Evolutionary conservation across 2,797 vertebrate species (phyloP), one percentile per base, ranked within the genome.

Genomic region (Artibeus lituratus): DNA sequence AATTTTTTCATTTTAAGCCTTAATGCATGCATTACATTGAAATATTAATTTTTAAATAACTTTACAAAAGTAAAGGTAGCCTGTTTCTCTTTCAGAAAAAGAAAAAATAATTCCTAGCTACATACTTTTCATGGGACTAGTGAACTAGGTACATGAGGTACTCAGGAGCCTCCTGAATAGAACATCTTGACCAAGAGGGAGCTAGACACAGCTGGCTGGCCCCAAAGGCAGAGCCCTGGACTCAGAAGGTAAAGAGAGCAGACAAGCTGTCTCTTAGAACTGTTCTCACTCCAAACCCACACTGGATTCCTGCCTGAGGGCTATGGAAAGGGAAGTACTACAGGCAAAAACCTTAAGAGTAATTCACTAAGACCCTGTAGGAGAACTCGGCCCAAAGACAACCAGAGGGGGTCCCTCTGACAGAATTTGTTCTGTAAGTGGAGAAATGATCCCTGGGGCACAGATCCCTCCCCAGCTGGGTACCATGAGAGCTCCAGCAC

Each of bases 31-130:
- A 26, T 49, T 78, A 92, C 9, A 88, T 91, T 65, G 32, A 84
- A 91, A 76, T 80, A 53, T 12, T 90, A 73, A 83, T 67, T 93
- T 94, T 86, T 53, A 70, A 94, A 57, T 76, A 78, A 89, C 74
- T 95, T 90, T 90, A 77, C 2, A 81, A 90, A 95, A 90, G 6
- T 67, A 35, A 53, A 93, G 65, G 2, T 87, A 84, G 7, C 16
- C 42, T 93, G n/a, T 10, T 87, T 85, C 3, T 59, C 3, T 90
- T 44, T 85, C 37, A 53, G 37, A 78, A 73, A 73, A 8, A 44
- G 24, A n/a, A 57, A 92, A 44, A 69, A 69, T 1, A 69, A 2
- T 62, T 67, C 32, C 69, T 49, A 84, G 39, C 35, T 86, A 11
- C 18, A 8, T 15, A 49, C 18, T 74, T 74, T 44, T 84, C n/a